These are phyloP conservation scores for Achroia grisella DNA, from an alignment of 1,140 invertebrate genomes.

Conservation along the genomic window DNA sequence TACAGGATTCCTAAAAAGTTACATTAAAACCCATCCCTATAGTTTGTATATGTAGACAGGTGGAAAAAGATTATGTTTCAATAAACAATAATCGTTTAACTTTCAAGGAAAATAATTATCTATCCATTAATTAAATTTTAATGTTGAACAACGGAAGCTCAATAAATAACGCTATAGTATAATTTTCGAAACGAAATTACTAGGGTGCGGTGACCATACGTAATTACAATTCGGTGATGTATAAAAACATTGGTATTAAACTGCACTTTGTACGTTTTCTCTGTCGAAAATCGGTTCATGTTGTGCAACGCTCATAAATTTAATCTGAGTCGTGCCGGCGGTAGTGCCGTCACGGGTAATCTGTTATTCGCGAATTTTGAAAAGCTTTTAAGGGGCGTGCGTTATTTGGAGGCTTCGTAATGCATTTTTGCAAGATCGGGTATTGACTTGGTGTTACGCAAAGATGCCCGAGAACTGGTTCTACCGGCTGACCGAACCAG, in stretches of 20 bases:
- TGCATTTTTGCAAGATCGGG: slow-evolving; percentile 61
- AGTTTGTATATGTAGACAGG: too few species aligned
- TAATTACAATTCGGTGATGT: slow-evolving; percentile 61
- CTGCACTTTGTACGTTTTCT: slow-evolving; percentile 26
- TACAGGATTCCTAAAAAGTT: too few species aligned
- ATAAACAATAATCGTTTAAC: too few species aligned
- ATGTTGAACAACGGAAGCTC: slow-evolving; percentile 36
- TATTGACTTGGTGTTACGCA: slow-evolving; percentile 49
- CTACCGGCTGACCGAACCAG: slow-evolving; percentile 41
- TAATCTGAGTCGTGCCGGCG: slow-evolving; percentile 36
- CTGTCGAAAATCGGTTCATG: slow-evolving; percentile 54
- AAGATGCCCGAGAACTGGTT: slow-evolving; percentile 64
- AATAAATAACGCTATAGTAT: slow-evolving; percentile 60
- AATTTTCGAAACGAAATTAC: slow-evolving; percentile 62
- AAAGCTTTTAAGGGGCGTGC: slow-evolving; percentile 54
- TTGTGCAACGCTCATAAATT: slow-evolving; percentile 38
- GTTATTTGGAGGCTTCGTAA: slow-evolving; percentile 52
- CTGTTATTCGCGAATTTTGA: slow-evolving; percentile 46
- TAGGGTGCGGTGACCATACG: slow-evolving; percentile 47
- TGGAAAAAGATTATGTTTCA: too few species aligned
- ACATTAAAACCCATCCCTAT: too few species aligned
- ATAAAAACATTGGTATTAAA: slow-evolving; percentile 47
- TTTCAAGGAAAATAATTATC: too few species aligned
- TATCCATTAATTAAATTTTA: too few species aligned
- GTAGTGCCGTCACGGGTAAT: slow-evolving; percentile 30